Base-by-base conservation (phyloP, 2,888 invertebrate genomes). In the Pammene aurita region DNA sequence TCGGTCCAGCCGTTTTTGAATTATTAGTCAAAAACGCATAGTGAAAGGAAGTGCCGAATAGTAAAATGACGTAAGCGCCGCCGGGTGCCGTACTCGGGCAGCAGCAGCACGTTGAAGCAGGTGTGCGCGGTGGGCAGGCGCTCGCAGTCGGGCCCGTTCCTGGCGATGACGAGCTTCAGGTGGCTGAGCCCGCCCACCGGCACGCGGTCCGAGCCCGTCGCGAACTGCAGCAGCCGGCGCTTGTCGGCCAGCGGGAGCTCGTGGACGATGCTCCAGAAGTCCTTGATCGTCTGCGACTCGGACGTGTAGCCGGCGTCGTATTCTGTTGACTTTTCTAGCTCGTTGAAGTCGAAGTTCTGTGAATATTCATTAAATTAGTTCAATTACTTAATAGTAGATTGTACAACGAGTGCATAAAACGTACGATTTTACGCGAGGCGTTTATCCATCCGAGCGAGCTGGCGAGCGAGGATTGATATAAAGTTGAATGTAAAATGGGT, bases 81-180 rank as follows among this genome's bases (percentile, higher is more conserved):
- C n/a, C n/a, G n/a, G n/a, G n/a, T n/a, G n/a, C n/a, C 94, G 83
- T 98, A 98, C 83, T 98, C 98, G 0, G 98, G 98, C 72, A 98
- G 92, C 10, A 98, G 93, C 0, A 98, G 93, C 0, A 98, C 97
- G 84, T 98, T 98, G 92, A 98, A 98, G 88, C 98, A 98, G 0
- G 98, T 98, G 84, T 98, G 98, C 7, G 98, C 97, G 46, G 98
- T 98, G 56, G 98, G 98, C 76, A 98, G 93, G 70, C 98, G 94
- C 82, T 98, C 97, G 46, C 97, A 96, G 82, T 98, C 98, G 0
- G 98, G 96, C 0, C 98, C 98, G 84, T 98, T 97, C 65, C 97
- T 94, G 0, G 98, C 97, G 64, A 98, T 97, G 11, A 97, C 95
- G 78, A 98, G 94, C 80, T 98, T 97, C 56, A 98, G 92, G 78